Evolutionary conservation across 2,113 vertebrate species (phyloP).

Genomic region (Dipodomys spectabilis): DNA sequence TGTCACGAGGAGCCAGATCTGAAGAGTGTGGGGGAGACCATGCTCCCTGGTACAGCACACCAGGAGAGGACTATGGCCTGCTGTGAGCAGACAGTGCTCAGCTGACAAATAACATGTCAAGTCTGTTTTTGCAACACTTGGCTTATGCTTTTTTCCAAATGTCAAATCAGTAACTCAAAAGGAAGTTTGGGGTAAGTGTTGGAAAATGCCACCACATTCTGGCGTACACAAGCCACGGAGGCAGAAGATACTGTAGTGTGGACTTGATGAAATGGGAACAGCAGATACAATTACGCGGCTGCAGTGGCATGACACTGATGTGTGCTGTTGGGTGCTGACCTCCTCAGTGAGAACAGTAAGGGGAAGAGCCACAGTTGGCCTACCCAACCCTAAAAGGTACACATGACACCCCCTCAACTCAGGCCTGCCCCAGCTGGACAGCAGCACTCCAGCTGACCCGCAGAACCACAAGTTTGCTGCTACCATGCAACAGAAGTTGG

Average conservation of each 20-base stretch:
- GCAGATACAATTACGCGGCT: not conserved
- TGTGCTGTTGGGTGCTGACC: not conserved
- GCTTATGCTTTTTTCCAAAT: not conserved
- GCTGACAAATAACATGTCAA: too few species aligned
- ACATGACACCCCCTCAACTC: not conserved
- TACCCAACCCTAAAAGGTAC: not conserved
- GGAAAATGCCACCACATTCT: rapidly evolving
- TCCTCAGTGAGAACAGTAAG: too few species aligned
- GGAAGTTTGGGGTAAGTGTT: not conserved
- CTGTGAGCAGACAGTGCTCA: not conserved
- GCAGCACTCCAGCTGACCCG: not conserved
- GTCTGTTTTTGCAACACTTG: not conserved
- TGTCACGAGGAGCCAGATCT: not conserved
- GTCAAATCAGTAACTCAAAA: not conserved
- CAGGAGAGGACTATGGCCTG: not conserved
- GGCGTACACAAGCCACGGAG: not conserved
- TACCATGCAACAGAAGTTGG: too few species aligned
- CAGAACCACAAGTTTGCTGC: not conserved
- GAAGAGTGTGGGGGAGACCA: not conserved
- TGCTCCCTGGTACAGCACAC: not conserved
- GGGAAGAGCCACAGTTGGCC: not conserved
- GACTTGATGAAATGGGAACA: not conserved
- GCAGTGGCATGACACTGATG: not conserved
- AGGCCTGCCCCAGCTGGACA: not conserved
- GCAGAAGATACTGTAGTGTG: not conserved